Percentiles rank a stretch among this genome's conserved stretches.
These are phyloP conservation scores for Adrianichthys oophorus DNA, from an alignment of 2,797 vertebrate species.

Conservation along the genomic window DNA sequence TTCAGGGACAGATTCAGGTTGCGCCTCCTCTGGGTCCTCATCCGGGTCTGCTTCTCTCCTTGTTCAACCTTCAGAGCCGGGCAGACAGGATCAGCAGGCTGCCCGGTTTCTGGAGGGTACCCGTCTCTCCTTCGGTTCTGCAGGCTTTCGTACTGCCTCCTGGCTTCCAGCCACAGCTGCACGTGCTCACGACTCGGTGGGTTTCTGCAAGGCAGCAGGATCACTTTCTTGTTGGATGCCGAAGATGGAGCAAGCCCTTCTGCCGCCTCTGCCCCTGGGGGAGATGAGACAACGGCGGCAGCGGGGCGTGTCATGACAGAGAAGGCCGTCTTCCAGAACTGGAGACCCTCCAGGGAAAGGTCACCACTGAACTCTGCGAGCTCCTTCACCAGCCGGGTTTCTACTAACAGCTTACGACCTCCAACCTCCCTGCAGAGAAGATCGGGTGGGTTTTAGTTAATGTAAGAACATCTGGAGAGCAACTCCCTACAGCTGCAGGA, in stretches of 20 bases:
- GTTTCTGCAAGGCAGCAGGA: constrained; percentile 93
- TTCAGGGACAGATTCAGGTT: constrained; percentile 67
- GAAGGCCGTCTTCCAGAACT: constrained; percentile 95
- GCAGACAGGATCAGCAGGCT: constrained; percentile 9
- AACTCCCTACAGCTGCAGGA: constrained; percentile 12
- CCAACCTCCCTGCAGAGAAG: constrained; percentile 88
- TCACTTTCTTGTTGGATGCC: constrained; percentile 85
- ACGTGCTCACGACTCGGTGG: constrained; percentile 89
- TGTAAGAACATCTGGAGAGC: constrained; percentile 1
- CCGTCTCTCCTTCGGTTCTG: constrained; percentile 71
- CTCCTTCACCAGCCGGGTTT: constrained; percentile 87
- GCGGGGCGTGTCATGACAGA: constrained; percentile 88
- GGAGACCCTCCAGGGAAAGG: constrained; percentile 89
- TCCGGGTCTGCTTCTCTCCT: constrained; percentile 28
- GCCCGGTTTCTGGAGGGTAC: neutral
- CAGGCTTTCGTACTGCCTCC: constrained; percentile 87
- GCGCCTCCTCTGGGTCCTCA: constrained; percentile 60
- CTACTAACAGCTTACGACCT: constrained; percentile 87
- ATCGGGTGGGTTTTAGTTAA: constrained; percentile 4
- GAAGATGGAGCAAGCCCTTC: constrained; percentile 67
- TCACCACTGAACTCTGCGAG: constrained; percentile 91
- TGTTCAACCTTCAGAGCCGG: constrained; percentile 27
- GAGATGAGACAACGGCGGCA: constrained; percentile 67
- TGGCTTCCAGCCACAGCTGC: constrained; percentile 92
- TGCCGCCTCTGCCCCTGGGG: constrained; percentile 46